Evolutionary conservation across 2,888 invertebrate genomes (phyloP), one percentile per base, ranked within the genome.

Genomic region (Formica aserva): DNA sequence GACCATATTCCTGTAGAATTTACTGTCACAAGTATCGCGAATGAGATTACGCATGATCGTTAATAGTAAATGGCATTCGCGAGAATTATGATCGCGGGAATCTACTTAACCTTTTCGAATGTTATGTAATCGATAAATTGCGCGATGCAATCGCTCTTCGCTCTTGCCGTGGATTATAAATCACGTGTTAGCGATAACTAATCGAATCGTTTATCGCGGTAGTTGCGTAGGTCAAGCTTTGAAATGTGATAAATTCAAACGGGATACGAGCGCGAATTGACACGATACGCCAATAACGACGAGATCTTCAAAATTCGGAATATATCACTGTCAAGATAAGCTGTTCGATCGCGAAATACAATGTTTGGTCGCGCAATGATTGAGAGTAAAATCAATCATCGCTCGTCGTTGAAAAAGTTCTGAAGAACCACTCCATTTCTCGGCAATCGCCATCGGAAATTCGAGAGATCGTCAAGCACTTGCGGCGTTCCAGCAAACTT

Each of bases 401-500:
- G 78, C 78, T 45, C 78, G 32, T 72, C 78, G 35, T 13, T 45
- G 32, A 32, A 52, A 60, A 80, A 80, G 60, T 80, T 80, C 60
- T 60, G 78, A 38, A 52, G 63, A 52, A 52, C 63, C 52, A 65
- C 78, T 80, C 72, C 60, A 72, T 80, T 71, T 62, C 72, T 22
- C 72, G 72, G 78, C 72, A 57, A 80, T 78, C 76, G 76, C 88
- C 84, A 85, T 86, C 88, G 90, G 90, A 89, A 89, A 89, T 89
- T 88, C 90, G 90, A 86, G 86, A 88, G 86, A 88, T 89, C 88
- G 90, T 89, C 90, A 88, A 89, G 89, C 85, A 89, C 86, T 88
- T 86, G 65, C 84, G 78, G 86, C 74, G 85, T 66, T 83, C 86
- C 83, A 69, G 85, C 85, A 83, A 66, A 85, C 84, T 89, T 88